Conservation (phyloP, 2,888 invertebrate species). For the Napeogenes inachia region DNA sequence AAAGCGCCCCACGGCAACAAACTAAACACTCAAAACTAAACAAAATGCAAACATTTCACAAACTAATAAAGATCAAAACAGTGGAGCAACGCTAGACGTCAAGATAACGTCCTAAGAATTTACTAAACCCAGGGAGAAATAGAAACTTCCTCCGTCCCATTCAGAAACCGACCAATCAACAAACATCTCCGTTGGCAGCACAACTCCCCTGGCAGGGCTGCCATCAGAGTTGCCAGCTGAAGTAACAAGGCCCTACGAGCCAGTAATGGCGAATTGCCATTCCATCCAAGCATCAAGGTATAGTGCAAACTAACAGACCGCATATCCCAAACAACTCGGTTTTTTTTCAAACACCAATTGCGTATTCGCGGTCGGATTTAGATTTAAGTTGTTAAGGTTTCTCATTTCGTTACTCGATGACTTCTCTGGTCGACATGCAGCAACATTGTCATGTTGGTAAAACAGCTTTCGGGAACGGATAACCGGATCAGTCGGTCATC, state of each 20-base stretch:
- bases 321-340: constrained; percentile 73
- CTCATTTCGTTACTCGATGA: not conserved
- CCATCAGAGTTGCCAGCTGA: not conserved
- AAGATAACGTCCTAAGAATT: constrained; percentile 23
- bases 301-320: constrained; percentile 53
- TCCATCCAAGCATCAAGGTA: constrained; percentile 25
- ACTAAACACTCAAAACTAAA: constrained; percentile 53
- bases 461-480: constrained; percentile 4
- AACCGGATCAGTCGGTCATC: constrained; percentile 1
- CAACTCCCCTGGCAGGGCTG: constrained; percentile 15
- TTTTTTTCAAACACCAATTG: constrained; percentile 60
- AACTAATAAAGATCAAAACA: constrained; percentile 49
- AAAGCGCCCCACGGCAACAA: constrained; percentile 53
- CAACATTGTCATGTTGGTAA: not conserved
- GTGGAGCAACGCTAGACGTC: constrained; percentile 41
- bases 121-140: constrained; percentile 39
- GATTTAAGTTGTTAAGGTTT: too few relatives aligned
- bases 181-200: constrained; percentile 1
- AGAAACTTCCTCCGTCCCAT: constrained; percentile 46
- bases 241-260: constrained; percentile 20
- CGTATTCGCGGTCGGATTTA: constrained; percentile 5
- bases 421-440: not conserved
- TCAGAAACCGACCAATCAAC: constrained; percentile 21
- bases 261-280: constrained; percentile 17
- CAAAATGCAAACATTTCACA: constrained; percentile 44